Percentiles rank a stretch among this genome's conserved stretches.
phyloP scores from a whole-genome alignment of 1,140 invertebrate species.

The Palaemon carinicauda region DNA sequence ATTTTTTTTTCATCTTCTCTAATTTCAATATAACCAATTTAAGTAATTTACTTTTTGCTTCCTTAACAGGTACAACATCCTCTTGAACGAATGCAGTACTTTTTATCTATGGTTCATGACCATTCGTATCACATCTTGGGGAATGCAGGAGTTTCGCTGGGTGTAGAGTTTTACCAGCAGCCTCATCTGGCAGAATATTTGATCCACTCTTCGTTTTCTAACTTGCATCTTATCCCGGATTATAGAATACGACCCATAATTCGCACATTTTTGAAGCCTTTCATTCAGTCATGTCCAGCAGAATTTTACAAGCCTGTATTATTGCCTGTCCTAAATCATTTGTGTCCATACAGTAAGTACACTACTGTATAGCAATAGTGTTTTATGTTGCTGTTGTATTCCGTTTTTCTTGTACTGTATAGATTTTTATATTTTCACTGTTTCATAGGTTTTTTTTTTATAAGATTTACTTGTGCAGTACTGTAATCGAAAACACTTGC shows the following conservation, averaged over 20 bases:
- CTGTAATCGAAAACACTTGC: no score
- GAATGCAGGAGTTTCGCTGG: conserved; percentile 79
- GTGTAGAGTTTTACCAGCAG: conserved; percentile 80
- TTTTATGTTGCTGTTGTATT: no score
- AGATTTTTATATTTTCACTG: no score
- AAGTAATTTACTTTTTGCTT: neutral
- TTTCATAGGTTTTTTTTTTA: no score
- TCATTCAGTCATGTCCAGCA: conserved; percentile 83
- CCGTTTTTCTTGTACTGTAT: no score
- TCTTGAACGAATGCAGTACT: conserved; percentile 82
- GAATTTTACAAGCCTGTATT: conserved; percentile 78
- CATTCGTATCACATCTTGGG: conserved; percentile 81
- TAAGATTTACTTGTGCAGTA: no score
- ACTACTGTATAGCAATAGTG: neutral
- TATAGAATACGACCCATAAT: conserved; percentile 83
- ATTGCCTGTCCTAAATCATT: conserved; percentile 78
- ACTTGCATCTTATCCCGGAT: conserved; percentile 76
- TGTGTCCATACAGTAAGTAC: conserved; percentile 75
- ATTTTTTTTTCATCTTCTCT: neutral
- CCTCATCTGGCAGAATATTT: conserved; percentile 63
- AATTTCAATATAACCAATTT: neutral
- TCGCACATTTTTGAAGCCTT: conserved; percentile 84
- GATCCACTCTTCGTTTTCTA: conserved; percentile 62
- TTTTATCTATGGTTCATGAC: conserved; percentile 76
- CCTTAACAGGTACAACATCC: conserved; percentile 67